Percentiles rank a stretch among this genome's conserved stretches.
phyloP scores from a whole-genome alignment of 1,140 invertebrate genomes.

The Eriocheir sinensis region DNA sequence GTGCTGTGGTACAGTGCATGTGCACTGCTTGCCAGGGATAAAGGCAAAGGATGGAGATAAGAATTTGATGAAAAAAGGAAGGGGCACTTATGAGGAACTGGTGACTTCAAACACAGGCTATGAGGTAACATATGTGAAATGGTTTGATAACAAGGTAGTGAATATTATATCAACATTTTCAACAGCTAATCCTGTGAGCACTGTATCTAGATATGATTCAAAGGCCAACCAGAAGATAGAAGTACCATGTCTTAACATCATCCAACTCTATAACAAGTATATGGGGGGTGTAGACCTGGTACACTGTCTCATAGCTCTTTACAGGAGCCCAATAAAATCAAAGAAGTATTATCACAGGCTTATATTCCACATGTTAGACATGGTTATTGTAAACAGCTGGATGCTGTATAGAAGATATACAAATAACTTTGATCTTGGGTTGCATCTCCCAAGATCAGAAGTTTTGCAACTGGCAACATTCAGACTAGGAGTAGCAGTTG shows the following conservation, averaged over 20 bases:
- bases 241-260: constrained; percentile 62
- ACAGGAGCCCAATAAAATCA: constrained; percentile 77
- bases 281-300: constrained; percentile 80
- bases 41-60: background rate
- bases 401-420: constrained; percentile 77
- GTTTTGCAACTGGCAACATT: constrained; percentile 40
- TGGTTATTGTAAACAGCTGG: constrained; percentile 80
- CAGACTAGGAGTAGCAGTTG: constrained; percentile 49
- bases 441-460: constrained; percentile 50
- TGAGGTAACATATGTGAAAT: constrained; percentile 29
- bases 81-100: background rate
- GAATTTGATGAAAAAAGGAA: constrained; percentile 3
- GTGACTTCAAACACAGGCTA: background rate
- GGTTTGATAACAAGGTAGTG: constrained; percentile 57
- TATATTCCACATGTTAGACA: constrained; percentile 80
- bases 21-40: background rate
- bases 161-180: constrained; percentile 74
- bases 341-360: constrained; percentile 57
- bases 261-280: constrained; percentile 78
- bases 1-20: constrained; percentile 33
- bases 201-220: constrained; percentile 56
- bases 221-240: constrained; percentile 43
- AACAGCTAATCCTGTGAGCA: constrained; percentile 72
- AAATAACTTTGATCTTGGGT: too few relatives aligned
- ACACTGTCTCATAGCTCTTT: constrained; percentile 79